Evolutionary conservation across 2,113 vertebrate species (phyloP).

Genomic region (Physeter macrocephalus): DNA sequence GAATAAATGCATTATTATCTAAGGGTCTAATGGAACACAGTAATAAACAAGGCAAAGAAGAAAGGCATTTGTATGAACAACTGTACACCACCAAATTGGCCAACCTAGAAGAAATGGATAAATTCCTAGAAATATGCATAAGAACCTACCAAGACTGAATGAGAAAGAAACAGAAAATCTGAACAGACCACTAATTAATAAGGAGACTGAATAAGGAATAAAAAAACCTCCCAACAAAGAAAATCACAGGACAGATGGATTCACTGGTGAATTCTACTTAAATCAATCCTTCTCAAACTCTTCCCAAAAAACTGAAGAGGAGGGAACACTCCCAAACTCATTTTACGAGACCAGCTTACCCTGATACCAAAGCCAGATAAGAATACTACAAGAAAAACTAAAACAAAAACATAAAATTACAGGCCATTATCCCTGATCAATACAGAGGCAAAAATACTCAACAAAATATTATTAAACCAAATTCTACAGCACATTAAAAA

Average conservation of each 20-base stretch:
- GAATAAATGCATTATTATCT: background rate
- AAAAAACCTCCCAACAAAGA: background rate
- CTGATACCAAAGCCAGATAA: background rate
- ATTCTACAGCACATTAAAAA: background rate
- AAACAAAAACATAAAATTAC: background rate
- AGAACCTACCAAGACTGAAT: background rate
- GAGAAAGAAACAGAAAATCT: background rate
- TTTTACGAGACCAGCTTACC: background rate
- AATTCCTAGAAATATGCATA: background rate
- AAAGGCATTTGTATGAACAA: background rate
- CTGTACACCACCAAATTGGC: background rate
- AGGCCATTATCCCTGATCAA: background rate
- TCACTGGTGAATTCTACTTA: background rate
- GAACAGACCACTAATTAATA: background rate
- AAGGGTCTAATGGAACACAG: background rate
- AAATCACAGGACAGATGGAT: background rate
- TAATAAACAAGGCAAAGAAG: constrained; percentile 8
- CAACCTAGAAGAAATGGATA: background rate
- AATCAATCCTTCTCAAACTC: background rate
- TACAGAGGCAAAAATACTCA: background rate
- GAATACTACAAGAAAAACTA: background rate
- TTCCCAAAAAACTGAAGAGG: background rate
- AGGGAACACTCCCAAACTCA: background rate
- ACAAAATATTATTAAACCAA: background rate
- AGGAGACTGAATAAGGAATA: background rate